Base-by-base conservation (phyloP, 2,797 vertebrate species). In the Syngnathus rostellatus region DNA sequence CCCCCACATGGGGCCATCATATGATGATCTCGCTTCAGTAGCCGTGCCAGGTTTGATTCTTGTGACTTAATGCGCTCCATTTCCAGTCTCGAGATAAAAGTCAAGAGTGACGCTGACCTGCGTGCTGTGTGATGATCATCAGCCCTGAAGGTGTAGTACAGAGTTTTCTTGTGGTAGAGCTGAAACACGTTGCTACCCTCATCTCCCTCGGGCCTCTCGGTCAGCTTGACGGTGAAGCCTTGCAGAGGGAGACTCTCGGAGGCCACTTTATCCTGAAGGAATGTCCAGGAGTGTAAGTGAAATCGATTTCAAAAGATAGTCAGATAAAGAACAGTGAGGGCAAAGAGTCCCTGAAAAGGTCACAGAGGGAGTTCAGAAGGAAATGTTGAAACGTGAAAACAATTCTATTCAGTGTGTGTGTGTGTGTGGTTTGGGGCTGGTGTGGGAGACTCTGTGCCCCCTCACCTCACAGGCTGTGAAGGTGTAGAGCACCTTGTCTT, bases 401-500 rank as follows among this genome's bases (percentile, higher is more conserved):
- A 31, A 51, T n/a, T 46, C 58, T 11, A 63, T 72, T 65, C 68
- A 64, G 17, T 64, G 51, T 46, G 38, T 39, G 19, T 1, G 11
- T n/a, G 21, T 48, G 45, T 64, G 77, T 77, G 63, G 3, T 38
- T 72, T 62, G 74, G 84, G 85, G 87, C 81, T 83, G 89, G 88
- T 89, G 86, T 80, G 86, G 90, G 89, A 90, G 85, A 89, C 88
- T 91, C 87, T 83, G 86, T 88, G 89, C 85, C 88, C 88, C 85
- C 92, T 92, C 89, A 98, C 97, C 94, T 98, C 94, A 0, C 90
- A 90, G 83, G 94, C 90, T 81, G 86, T 86, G 87, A 97, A 98
- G 87, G 95, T 98, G 92, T 96, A 98, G 83, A 98, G 95, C 82
- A 99, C 97, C 94, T 99, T 99, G 92, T 96, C 97, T 92, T 98